phyloP scores from a whole-genome alignment of 2,113 vertebrate genomes.

The Acrocephalus kingi region DNA sequence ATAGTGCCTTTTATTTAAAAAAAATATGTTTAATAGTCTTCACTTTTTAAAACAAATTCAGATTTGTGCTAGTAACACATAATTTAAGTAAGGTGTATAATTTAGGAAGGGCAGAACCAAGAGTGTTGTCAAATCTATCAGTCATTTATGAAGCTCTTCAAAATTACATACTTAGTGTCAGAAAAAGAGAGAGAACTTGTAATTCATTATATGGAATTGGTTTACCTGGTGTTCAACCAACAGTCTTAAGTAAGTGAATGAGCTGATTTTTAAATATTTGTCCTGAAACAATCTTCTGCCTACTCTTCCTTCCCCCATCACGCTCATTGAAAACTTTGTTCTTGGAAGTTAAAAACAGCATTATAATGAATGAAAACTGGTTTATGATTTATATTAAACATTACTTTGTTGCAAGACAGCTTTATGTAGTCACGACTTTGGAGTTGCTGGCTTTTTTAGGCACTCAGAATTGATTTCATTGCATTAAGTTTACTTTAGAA shows the following conservation, averaged over 20 bases:
- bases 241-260: background rate
- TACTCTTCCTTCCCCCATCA: fast-evolving
- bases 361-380: background rate
- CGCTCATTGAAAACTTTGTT: background rate
- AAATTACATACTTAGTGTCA: background rate
- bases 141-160: background rate
- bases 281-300: background rate
- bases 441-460: background rate
- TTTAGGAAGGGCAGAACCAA: background rate
- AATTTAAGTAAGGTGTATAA: background rate
- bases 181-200: background rate
- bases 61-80: background rate
- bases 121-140: background rate
- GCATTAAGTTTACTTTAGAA: background rate
- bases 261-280: background rate
- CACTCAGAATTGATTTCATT: background rate
- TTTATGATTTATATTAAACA: background rate
- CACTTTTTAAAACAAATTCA: background rate
- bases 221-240: background rate
- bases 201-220: background rate
- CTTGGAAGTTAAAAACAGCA: background rate
- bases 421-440: background rate
- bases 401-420: background rate
- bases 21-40: background rate
- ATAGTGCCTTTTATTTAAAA: background rate